A percentile compares a stretch with the other conserved stretches of the same genome.
phyloP scores from a whole-genome alignment of 2,888 invertebrate species.

The Nipponacmea schrenckii region DNA sequence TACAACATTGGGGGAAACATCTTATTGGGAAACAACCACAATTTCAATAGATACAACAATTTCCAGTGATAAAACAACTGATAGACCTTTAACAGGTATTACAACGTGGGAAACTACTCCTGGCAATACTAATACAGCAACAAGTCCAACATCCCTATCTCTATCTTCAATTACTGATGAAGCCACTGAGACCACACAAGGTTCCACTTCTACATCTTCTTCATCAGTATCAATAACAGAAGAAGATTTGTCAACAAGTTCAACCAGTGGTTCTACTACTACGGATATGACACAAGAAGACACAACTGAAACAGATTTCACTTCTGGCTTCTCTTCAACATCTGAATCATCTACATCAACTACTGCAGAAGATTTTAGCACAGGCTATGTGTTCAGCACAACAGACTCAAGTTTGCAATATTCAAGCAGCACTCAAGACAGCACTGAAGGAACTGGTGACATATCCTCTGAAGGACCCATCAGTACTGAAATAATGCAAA shows the following conservation, averaged over 20 bases:
- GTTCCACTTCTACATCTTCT: background rate
- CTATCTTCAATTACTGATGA: background rate
- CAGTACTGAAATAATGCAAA: background rate
- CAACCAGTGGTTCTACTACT: background rate
- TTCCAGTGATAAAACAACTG: background rate
- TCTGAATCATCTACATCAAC: constrained; percentile 2
- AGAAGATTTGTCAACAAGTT: background rate
- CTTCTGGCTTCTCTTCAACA: background rate
- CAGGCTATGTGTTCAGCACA: constrained; percentile 9
- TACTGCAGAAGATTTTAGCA: background rate
- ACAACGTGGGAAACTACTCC: background rate
- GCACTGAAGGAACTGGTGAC: too few species aligned
- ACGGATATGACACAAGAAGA: background rate
- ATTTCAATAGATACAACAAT: background rate
- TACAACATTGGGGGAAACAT: background rate
- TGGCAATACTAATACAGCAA: background rate
- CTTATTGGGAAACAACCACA: background rate
- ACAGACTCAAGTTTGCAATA: constrained; percentile 9
- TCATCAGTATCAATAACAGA: too few species aligned
- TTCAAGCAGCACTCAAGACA: too few species aligned
- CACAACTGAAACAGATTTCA: constrained; percentile 13
- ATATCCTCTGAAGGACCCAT: background rate
- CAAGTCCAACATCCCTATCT: background rate
- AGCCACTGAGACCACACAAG: background rate
- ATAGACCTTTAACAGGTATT: constrained; percentile 8